Conservation (phyloP, 2,113 vertebrate genomes). For the Tragelaphus buxtoni region DNA sequence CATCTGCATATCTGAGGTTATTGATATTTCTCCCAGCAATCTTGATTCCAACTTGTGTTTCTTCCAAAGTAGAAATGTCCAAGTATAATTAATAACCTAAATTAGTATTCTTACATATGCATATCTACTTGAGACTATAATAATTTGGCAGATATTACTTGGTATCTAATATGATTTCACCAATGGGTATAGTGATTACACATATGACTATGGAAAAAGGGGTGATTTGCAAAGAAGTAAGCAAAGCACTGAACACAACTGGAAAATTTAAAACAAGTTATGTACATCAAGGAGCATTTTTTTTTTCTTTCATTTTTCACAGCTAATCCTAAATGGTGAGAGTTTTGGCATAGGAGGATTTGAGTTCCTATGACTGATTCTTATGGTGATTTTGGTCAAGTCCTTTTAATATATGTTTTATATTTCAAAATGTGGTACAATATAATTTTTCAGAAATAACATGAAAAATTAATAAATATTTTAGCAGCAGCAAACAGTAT, state of each 20-base stretch:
- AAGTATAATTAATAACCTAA: background rate
- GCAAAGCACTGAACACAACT: background rate
- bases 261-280: background rate
- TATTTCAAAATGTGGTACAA: background rate
- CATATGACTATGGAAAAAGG: background rate
- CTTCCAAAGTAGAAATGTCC: background rate
- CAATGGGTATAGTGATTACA: background rate
- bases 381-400: background rate
- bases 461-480: background rate
- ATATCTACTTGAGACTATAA: background rate
- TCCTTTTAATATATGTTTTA: background rate
- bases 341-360: background rate
- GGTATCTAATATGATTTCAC: background rate
- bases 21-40: no score
- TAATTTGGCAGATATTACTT: background rate
- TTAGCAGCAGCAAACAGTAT: background rate
- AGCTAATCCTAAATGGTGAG: background rate
- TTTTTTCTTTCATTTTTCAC: background rate
- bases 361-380: background rate
- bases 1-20: no score
- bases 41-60: no score
- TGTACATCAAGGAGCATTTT: background rate
- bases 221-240: background rate
- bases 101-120: background rate
- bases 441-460: background rate